Evolutionary conservation across 2,888 invertebrate species (phyloP), one percentile per base, ranked within the genome.

Genomic region (Teleogryllus oceanicus): DNA sequence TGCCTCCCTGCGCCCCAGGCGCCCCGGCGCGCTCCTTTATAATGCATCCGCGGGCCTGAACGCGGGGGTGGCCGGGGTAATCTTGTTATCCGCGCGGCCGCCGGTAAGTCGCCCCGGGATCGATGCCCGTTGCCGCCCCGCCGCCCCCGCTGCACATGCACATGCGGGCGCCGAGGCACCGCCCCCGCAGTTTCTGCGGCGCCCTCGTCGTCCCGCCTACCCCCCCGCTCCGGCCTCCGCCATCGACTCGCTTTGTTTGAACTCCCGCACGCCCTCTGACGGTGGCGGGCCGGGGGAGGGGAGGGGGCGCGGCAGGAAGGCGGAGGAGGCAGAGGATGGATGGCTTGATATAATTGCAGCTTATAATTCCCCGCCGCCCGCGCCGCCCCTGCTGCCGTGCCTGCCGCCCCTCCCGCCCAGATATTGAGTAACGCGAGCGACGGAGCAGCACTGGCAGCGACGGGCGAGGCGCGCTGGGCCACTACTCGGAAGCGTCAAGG

Each of bases 1-100:
- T 8, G 37, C 37, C 37, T 37, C 37, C 37, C 37, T 37, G 37
- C 37, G 62, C 13, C 62, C 62, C n/a, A n/a, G 13, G n/a, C 62
- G 62, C 4, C 62, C 62, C n/a, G n/a, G 62, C 62, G 16, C 16
- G 16, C 62, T 62, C 62, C 62, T 62, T 62, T n/a, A 62, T 62
- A 62, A 62, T 62, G 62, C 62, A 62, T 62, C 62, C 16, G 16
- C 62, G n/a, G 62, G 62, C 16, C 16, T 62, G 62, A n/a, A n/a
- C n/a, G 62, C 62, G n/a, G 62, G 62, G 62, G 62, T 62, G 62
- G 62, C 16, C n/a, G 62, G 37, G 62, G 62, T 62, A 62, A 62
- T 62, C 62, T 62, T 62, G 62, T 62, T 62, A 62, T 62, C 62
- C 62, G 62, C 62, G n/a, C 62, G 62, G 62, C n/a, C 62, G 62